phyloP scores from a whole-genome alignment of 2,888 invertebrate genomes.

The Rapana venosa region DNA sequence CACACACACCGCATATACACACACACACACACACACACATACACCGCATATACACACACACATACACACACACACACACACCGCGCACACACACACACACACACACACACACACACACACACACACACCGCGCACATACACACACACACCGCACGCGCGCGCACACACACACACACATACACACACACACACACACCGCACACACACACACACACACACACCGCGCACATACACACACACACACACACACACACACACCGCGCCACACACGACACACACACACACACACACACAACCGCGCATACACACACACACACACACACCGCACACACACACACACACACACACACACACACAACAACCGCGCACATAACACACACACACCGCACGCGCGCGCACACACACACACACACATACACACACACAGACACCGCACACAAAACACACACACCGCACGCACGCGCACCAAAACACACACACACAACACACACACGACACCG shows the following conservation, averaged over 20 bases:
- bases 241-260: background rate
- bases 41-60: too few relatives aligned
- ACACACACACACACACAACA: background rate
- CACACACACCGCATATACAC: background rate
- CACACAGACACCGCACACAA: too few relatives aligned
- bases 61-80: background rate
- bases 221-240: background rate
- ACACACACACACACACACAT: background rate
- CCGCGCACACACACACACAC: background rate
- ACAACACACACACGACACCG: too few relatives aligned
- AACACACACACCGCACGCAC: too few relatives aligned
- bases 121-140: too few relatives aligned
- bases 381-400: too few relatives aligned
- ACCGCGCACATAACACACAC: background rate
- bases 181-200: constrained; percentile 17
- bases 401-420: too few relatives aligned
- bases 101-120: constrained; percentile 6
- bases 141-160: background rate
- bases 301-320: background rate
- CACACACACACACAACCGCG: background rate
- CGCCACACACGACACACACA: background rate
- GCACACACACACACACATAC: constrained; percentile 20
- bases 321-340: background rate
- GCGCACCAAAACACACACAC: too few relatives aligned
- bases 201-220: background rate